phyloP scores from a whole-genome alignment of 2,113 vertebrate genomes.

The Muntiacus reevesi region DNA sequence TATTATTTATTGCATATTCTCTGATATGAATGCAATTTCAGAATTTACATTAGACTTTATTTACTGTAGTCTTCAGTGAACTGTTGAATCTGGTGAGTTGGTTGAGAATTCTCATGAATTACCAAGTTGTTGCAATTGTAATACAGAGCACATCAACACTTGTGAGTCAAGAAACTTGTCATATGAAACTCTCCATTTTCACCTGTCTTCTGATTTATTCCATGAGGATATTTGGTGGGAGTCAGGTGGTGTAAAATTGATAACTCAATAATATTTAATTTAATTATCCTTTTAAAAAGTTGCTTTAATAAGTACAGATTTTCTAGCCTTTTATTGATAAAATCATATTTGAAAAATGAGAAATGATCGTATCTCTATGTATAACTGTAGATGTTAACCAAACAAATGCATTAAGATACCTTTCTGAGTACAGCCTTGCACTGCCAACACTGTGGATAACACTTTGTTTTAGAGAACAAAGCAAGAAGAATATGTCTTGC shows the following conservation, averaged over 20 bases:
- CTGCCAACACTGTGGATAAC: not conserved
- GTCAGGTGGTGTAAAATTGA: not conserved
- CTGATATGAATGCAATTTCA: not conserved
- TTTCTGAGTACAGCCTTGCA: not conserved
- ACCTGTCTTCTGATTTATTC: not conserved
- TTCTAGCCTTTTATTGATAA: not conserved
- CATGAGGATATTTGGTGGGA: not conserved
- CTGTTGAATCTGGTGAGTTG: not conserved
- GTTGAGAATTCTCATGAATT: not conserved
- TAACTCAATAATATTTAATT: not conserved
- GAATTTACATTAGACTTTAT: not conserved
- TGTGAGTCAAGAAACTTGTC: not conserved
- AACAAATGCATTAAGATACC: not conserved
- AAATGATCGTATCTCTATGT: not conserved
- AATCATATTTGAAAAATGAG: not conserved
- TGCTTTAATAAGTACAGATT: not conserved
- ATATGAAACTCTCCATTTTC: not conserved
- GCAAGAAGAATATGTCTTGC: not conserved
- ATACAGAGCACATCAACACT: not conserved
- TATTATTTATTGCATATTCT: not conserved
- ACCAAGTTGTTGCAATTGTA: not conserved
- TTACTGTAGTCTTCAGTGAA: not conserved
- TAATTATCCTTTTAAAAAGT: not conserved
- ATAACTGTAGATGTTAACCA: not conserved
- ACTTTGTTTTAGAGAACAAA: not conserved